Conservation (phyloP, 1,140 invertebrate species). For the Scaptomyza graminum region DNA sequence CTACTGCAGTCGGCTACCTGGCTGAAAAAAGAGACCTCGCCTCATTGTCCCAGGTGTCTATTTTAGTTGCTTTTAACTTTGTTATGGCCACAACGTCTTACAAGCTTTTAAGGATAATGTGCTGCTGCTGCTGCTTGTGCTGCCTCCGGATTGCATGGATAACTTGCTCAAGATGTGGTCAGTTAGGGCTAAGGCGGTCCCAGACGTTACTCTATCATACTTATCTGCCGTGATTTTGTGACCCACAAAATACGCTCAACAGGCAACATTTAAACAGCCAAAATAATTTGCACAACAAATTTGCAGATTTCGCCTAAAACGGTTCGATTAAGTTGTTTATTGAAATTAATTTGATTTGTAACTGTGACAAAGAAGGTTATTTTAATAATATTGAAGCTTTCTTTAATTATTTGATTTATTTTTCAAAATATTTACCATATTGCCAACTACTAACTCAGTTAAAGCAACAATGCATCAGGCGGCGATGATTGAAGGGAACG, state of each 20-base stretch:
- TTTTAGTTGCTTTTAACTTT: slow-evolving; percentile 77
- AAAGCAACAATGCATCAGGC: not conserved
- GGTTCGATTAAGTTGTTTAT: too few species aligned
- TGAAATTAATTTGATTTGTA: too few species aligned
- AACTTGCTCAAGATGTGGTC: slow-evolving; percentile 16
- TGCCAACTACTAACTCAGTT: too few species aligned
- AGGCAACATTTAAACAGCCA: not conserved
- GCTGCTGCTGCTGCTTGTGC: slow-evolving; percentile 3
- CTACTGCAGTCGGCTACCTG: slow-evolving; percentile 30
- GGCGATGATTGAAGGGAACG: not conserved
- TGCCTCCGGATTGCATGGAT: slow-evolving; percentile 15
- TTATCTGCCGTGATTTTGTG: slow-evolving; percentile 4
- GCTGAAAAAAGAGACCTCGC: not conserved
- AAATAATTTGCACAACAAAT: not conserved
- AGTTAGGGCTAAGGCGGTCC: not conserved
- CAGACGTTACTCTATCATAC: not conserved
- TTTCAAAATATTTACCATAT: too few species aligned
- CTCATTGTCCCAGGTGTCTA: slow-evolving; percentile 70
- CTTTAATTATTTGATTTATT: too few species aligned
- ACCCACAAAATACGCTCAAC: not conserved
- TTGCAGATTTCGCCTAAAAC: not conserved
- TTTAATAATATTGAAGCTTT: too few species aligned
- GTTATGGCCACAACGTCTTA: slow-evolving; percentile 63
- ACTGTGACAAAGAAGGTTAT: too few species aligned
- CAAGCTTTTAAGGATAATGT: slow-evolving; percentile 70